Evolutionary conservation across 2,113 vertebrate genomes (phyloP).

Genomic region (Trogon melanurus): DNA sequence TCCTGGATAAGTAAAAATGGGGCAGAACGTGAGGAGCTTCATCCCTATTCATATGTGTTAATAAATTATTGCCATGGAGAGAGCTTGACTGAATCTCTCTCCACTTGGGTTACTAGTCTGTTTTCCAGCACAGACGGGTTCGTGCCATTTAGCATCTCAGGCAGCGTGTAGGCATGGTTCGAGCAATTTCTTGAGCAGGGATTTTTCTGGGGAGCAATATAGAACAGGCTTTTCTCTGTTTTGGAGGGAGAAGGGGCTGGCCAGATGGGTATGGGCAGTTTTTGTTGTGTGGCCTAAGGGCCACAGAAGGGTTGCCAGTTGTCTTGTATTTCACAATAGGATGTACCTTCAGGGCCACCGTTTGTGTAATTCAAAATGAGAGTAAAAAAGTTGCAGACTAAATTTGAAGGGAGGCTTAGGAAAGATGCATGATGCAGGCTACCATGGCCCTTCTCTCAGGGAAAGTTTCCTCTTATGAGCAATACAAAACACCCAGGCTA

Average conservation of each 20-base stretch:
- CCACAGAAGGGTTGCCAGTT: slow-evolving; percentile 22
- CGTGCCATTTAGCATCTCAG: not conserved
- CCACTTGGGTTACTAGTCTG: not conserved
- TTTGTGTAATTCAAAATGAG: not conserved
- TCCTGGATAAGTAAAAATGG: not conserved
- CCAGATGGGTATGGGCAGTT: slow-evolving; percentile 5
- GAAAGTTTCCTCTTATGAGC: not conserved
- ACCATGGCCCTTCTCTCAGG: not conserved
- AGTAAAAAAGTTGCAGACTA: not conserved
- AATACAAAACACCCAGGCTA: not conserved
- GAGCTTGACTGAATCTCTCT: not conserved
- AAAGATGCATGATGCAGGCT: not conserved
- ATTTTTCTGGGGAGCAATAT: not conserved
- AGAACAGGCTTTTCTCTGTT: not conserved
- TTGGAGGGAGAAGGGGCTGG: not conserved
- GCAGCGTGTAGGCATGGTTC: fast-evolving
- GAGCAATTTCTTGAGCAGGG: not conserved
- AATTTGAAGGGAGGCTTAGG: not conserved
- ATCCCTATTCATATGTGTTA: not conserved
- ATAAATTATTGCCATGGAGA: not conserved
- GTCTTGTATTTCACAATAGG: not conserved
- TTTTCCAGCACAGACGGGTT: not conserved
- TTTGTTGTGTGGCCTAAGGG: not conserved
- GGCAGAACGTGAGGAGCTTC: not conserved
- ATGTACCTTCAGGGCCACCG: not conserved